phyloP scores from a whole-genome alignment of 2,888 invertebrate genomes.

The Saturnia pavonia region DNA sequence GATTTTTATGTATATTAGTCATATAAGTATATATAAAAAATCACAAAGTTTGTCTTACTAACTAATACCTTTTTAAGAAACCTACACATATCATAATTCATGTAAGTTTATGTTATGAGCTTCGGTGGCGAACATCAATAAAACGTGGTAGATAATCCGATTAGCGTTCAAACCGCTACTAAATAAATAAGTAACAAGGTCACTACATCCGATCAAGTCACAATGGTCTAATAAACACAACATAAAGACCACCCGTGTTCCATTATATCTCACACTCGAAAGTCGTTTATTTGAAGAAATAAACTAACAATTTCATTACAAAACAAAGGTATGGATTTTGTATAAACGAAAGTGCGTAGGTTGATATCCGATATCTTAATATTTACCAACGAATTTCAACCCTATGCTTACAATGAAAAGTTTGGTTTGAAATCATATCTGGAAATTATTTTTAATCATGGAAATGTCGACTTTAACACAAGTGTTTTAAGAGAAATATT shows the following conservation, averaged over 20 bases:
- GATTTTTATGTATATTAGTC: neutral
- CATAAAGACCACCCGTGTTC: conserved; percentile 64
- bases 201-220: conserved; percentile 38
- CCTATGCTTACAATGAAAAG: conserved; percentile 34
- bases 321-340: conserved; percentile 71
- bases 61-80: conserved; percentile 14
- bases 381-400: conserved; percentile 35
- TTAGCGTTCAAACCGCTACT: conserved; percentile 25
- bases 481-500: neutral
- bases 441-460: conserved; percentile 18
- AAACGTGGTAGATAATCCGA: conserved; percentile 21
- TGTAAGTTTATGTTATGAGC: conserved; percentile 19
- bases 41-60: conserved; percentile 12
- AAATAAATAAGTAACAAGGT: conserved; percentile 44
- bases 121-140: conserved; percentile 22
- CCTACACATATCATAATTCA: conserved; percentile 15
- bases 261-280: conserved; percentile 44
- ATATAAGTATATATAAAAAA: neutral
- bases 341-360: conserved; percentile 77
- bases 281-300: conserved; percentile 71
- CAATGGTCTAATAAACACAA: conserved; percentile 40
- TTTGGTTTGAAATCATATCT: conserved; percentile 29
- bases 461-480: conserved; percentile 36
- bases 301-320: conserved; percentile 75
- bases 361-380: conserved; percentile 60